A percentile compares a stretch with the other conserved stretches of the same genome.
Evolutionary conservation across 2,113 vertebrate species (phyloP).

Genomic region (Ciconia boyciana): DNA sequence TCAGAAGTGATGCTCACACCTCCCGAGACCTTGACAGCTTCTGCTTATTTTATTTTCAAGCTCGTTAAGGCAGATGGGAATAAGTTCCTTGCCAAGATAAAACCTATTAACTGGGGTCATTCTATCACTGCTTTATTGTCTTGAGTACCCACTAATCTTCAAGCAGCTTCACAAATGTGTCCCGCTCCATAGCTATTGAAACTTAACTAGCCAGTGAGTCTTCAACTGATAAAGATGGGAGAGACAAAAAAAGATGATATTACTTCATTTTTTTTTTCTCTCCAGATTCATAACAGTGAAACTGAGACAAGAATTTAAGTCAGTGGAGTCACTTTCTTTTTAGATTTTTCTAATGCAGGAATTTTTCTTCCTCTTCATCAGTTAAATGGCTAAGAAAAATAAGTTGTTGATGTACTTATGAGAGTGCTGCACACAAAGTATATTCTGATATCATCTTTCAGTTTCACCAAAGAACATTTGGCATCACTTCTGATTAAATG

Average conservation of each 20-base stretch:
- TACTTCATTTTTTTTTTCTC: background rate
- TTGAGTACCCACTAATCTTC: conserved; percentile 6
- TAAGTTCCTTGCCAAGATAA: background rate
- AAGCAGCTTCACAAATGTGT: background rate
- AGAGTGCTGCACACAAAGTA: background rate
- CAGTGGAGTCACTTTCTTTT: background rate
- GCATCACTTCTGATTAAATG: conserved; percentile 25
- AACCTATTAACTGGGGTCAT: conserved; percentile 1
- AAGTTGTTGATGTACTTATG: background rate
- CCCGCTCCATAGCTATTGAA: background rate
- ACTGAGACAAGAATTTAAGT: background rate
- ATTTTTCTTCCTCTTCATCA: background rate
- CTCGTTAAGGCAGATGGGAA: background rate
- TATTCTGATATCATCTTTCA: conserved; percentile 28
- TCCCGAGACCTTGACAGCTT: background rate
- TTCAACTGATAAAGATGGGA: background rate
- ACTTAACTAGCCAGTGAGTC: background rate
- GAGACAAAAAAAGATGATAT: background rate
- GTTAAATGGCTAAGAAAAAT: conserved; percentile 15
- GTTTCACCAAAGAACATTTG: conserved; percentile 31
- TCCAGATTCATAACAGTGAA: background rate
- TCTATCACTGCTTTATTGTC: conserved; percentile 22
- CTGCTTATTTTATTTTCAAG: conserved; percentile 17
- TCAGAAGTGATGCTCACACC: background rate
- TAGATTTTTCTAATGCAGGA: background rate